Conservation (phyloP, 2,797 vertebrate genomes). For the Gouania willdenowi region DNA sequence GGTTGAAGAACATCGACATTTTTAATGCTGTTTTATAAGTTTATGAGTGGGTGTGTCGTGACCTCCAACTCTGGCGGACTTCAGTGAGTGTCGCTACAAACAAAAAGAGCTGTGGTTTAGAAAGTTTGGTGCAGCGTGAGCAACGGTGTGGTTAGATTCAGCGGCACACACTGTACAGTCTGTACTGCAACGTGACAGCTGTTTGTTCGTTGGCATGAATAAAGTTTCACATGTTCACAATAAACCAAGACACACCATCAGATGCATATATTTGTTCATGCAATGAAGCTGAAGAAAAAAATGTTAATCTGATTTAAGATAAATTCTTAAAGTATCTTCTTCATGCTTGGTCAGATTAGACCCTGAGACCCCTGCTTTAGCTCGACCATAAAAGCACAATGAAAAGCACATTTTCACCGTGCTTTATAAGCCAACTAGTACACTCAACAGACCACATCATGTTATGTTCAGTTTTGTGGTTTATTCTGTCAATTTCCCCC, state of each 20-base stretch:
- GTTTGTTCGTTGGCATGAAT: constrained; percentile 51
- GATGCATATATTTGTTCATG: too few relatives aligned
- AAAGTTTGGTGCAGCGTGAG: constrained; percentile 65
- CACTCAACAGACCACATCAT: too few relatives aligned
- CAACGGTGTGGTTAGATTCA: constrained; percentile 70
- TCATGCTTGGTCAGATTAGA: constrained; percentile 1
- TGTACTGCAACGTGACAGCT: constrained; percentile 46
- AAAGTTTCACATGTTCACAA: too few relatives aligned
- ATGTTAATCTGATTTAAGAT: constrained; percentile 20
- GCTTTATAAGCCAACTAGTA: too few relatives aligned
- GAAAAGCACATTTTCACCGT: too few relatives aligned
- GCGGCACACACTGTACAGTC: constrained; percentile 63
- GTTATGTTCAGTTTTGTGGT: constrained; percentile 57
- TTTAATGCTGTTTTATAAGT: not conserved
- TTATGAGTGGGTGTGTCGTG: constrained; percentile 19
- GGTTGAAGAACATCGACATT: not conserved
- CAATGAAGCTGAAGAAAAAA: constrained; percentile 23
- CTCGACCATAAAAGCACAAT: too few relatives aligned
- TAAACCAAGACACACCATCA: too few relatives aligned
- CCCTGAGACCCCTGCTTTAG: too few relatives aligned
- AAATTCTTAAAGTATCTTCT: constrained; percentile 33
- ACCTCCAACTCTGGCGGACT: constrained; percentile 44
- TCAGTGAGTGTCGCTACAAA: constrained; percentile 32
- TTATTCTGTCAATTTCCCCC: constrained; percentile 37
- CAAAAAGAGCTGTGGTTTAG: constrained; percentile 68